Evolutionary conservation across 2,888 invertebrate species (phyloP).

Genomic region (Nemotelus nigrinus): DNA sequence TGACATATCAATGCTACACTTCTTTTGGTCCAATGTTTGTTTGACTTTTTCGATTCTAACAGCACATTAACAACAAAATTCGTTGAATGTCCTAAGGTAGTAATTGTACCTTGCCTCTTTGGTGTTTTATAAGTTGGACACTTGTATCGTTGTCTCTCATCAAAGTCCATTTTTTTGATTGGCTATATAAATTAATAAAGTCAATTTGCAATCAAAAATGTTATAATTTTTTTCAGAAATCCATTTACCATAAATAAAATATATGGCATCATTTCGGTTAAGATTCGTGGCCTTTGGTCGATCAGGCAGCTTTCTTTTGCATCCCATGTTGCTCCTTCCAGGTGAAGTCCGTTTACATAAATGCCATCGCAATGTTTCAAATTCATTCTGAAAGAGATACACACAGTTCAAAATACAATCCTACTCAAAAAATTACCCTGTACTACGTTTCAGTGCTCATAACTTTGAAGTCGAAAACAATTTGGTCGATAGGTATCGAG

Average conservation of each 20-base stretch:
- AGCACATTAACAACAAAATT: constrained; percentile 82
- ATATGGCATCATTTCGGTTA: constrained; percentile 81
- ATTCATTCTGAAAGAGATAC: too few species aligned
- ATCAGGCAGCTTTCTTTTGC: constrained; percentile 67
- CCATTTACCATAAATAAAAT: constrained; percentile 63
- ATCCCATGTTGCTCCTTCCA: constrained; percentile 91
- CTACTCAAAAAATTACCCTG: neutral
- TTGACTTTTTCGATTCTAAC: constrained; percentile 72
- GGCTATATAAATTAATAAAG: constrained; percentile 58
- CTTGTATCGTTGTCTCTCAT: constrained; percentile 71
- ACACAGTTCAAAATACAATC: too few species aligned
- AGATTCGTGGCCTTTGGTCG: constrained; percentile 83
- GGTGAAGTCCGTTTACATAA: constrained; percentile 78
- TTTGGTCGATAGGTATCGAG: constrained; percentile 85
- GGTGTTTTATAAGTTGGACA: constrained; percentile 83
- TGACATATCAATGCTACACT: constrained; percentile 83
- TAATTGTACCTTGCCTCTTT: constrained; percentile 76
- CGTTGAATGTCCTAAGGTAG: constrained; percentile 85
- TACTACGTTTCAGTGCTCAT: constrained; percentile 65
- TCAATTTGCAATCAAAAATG: constrained; percentile 1
- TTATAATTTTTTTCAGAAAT: neutral
- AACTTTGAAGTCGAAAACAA: constrained; percentile 80
- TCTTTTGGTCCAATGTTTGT: constrained; percentile 79
- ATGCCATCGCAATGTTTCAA: constrained; percentile 67
- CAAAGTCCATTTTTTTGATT: constrained; percentile 57